Evolutionary conservation across 2,113 vertebrate species (phyloP).

Genomic region (Ceuthmochares aereus): DNA sequence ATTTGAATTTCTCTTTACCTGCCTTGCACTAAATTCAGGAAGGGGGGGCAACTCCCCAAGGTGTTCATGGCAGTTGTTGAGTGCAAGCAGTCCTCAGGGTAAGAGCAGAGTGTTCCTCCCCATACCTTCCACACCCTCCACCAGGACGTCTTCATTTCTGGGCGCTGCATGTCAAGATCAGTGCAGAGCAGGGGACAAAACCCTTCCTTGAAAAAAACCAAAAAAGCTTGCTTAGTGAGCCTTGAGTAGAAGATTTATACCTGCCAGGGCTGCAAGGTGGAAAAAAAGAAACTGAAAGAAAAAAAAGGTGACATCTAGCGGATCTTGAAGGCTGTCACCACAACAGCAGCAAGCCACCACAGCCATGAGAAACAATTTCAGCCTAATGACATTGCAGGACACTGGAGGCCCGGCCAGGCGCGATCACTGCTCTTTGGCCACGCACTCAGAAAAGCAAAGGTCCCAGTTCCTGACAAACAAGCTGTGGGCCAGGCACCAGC

Average conservation of each 20-base stretch:
- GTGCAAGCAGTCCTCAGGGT: background rate
- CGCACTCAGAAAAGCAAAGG: conserved; percentile 2
- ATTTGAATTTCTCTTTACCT: background rate
- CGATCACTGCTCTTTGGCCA: background rate
- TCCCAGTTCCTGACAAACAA: conserved; percentile 24
- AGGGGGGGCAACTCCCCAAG: rapidly evolving
- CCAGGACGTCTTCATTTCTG: background rate
- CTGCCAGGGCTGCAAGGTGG: background rate
- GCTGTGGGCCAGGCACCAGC: conserved; percentile 28
- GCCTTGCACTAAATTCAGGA: background rate
- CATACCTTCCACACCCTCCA: background rate
- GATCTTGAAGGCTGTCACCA: background rate
- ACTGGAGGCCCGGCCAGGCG: background rate
- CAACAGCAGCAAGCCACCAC: background rate
- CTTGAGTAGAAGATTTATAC: background rate
- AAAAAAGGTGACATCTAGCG: background rate
- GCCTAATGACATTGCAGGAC: background rate
- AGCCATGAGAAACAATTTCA: conserved; percentile 13
- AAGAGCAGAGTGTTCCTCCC: background rate
- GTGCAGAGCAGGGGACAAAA: background rate
- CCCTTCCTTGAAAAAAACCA: background rate
- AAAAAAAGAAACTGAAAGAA: background rate
- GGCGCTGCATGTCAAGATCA: background rate
- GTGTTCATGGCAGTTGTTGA: rapidly evolving
- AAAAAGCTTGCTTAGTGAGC: background rate